phyloP scores from a whole-genome alignment of 2,113 vertebrate genomes.

The Protobothrops mucrosquamatus region DNA sequence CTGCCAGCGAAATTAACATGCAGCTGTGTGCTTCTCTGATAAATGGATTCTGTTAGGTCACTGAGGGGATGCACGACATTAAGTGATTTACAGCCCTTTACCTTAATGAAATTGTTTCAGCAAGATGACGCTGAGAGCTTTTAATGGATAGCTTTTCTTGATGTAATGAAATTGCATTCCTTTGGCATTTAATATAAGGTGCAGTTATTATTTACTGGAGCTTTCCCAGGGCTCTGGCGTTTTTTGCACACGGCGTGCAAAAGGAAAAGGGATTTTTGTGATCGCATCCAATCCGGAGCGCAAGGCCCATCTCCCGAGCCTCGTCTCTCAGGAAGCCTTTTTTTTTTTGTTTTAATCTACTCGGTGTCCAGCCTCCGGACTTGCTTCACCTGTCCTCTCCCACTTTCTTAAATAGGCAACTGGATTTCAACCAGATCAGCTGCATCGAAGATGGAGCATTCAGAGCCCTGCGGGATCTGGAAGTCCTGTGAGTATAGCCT shows the following conservation, averaged over 20 bases:
- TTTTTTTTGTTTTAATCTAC: conserved; percentile 8
- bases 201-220: conserved; percentile 85
- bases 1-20: conserved; percentile 82
- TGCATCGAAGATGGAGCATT: conserved; percentile 96
- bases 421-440: conserved; percentile 99
- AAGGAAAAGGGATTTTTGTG: conserved; percentile 76
- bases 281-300: conserved; percentile 49
- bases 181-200: conserved; percentile 89
- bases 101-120: conserved; percentile 99
- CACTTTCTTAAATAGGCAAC: conserved; percentile 86
- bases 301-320: conserved; percentile 26
- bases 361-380: conserved; percentile 2
- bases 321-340: conserved; percentile 38
- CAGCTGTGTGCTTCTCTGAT: conserved; percentile 83
- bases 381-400: conserved; percentile 59
- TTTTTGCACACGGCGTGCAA: conserved; percentile 67
- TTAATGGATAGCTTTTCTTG: conserved; percentile 90
- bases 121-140: conserved; percentile 86
- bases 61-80: conserved; percentile 84
- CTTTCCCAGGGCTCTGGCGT: conserved; percentile 67
- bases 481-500: conserved; percentile 91
- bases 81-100: conserved; percentile 96
- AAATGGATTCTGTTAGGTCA: conserved; percentile 89
- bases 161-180: conserved; percentile 89
- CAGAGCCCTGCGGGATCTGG: conserved; percentile 91